phyloP scores from a whole-genome alignment of 2,888 invertebrate species.

The Alentia gelatinosa region DNA sequence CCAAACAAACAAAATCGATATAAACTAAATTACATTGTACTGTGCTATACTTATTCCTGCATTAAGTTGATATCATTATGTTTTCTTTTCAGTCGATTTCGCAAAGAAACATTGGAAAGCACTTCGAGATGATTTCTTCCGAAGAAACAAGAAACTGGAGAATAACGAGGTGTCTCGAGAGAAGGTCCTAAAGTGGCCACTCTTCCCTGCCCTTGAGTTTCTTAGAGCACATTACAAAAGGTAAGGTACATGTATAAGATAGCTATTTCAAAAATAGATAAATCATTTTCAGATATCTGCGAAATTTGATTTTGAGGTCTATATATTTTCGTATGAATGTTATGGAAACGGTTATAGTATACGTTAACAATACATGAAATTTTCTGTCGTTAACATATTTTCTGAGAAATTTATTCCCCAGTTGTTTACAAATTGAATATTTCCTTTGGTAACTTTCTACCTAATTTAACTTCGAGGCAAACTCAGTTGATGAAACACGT shows the following conservation, averaged over 20 bases:
- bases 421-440: too few relatives aligned
- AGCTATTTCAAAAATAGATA: neutral
- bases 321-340: too few relatives aligned
- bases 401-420: too few relatives aligned
- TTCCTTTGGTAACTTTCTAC: too few relatives aligned
- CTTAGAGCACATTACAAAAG: constrained; percentile 4
- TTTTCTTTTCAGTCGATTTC: constrained; percentile 35
- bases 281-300: neutral
- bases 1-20: too few relatives aligned
- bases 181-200: constrained; percentile 20
- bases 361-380: too few relatives aligned
- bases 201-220: constrained; percentile 9
- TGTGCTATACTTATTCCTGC: too few relatives aligned
- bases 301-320: neutral
- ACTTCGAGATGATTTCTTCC: constrained; percentile 22
- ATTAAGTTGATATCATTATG: neutral
- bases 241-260: neutral
- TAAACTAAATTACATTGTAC: neutral
- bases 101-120: constrained; percentile 45
- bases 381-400: too few relatives aligned
- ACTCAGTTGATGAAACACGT: too few relatives aligned
- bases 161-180: constrained; percentile 8
- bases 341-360: too few relatives aligned
- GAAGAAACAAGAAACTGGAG: constrained; percentile 20
- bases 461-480: too few relatives aligned